These are phyloP conservation scores for Lepus oiostolus DNA, from an alignment of 2,797 vertebrate genomes.

Conservation along the genomic window DNA sequence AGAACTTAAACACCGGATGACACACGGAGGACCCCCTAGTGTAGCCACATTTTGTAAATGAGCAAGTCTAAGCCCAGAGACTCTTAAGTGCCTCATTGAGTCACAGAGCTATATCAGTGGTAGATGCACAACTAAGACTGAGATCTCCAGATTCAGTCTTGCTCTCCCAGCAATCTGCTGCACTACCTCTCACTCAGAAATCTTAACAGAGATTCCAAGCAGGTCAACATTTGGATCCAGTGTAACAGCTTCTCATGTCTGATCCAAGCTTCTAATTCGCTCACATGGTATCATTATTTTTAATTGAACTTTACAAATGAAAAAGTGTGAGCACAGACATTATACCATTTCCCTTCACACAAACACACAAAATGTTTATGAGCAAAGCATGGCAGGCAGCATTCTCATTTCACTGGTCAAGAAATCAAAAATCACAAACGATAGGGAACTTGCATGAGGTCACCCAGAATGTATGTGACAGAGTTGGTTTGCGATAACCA, in stretches of 20 bases:
- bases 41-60: neutral
- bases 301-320: slow-evolving; percentile 23
- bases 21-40: neutral
- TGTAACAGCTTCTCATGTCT: neutral
- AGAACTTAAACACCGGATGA: neutral
- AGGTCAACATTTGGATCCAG: neutral
- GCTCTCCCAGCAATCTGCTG: neutral
- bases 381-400: neutral
- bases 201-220: neutral
- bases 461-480: neutral
- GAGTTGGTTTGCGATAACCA: neutral
- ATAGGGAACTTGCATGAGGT: neutral
- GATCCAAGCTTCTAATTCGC: neutral
- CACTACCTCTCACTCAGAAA: neutral
- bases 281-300: slow-evolving; percentile 1
- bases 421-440: neutral
- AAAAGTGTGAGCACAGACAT: neutral
- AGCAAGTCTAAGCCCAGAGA: slow-evolving; percentile 17
- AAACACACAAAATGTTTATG: neutral
- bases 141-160: neutral
- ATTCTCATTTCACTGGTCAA: neutral
- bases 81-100: neutral
- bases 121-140: neutral
- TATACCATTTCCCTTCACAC: neutral
- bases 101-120: neutral